Base-by-base conservation (phyloP, 2,113 vertebrate genomes). In the Leptocoma aspasia region DNA sequence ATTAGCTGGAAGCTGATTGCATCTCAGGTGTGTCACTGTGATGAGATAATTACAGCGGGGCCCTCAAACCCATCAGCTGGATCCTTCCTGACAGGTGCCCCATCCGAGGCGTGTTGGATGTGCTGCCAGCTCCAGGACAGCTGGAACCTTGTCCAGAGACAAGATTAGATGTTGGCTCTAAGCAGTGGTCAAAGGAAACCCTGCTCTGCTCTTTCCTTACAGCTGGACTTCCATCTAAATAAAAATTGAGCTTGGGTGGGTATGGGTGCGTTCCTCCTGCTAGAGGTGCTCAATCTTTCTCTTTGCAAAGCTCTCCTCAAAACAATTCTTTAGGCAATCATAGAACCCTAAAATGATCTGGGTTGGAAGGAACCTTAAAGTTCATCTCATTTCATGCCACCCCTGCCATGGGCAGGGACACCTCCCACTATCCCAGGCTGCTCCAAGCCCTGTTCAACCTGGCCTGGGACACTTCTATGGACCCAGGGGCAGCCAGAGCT, bases 71-170 rank as follows among this genome's bases (percentile, higher is more conserved):
- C 76, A 28, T 59, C 61, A 41, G 13, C 28, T 45, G 83, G 24
- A 59, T 71, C 47, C 61, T 88, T 59, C 80, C 63, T 68, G 83
- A 9, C 54, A 56, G 73, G 8, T 39, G 23, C 6, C 37, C 15
- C 14, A 7, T 50, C 61, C 0, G 0, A 75, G 60, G 9, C 0
- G 0, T 8, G 35, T 5, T 28, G 65, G 44, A 14, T 41, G 44
- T 41, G n/a, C n/a, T 68, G 30, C 56, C 0, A 1, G 44, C 83
- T 76, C 63, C 75, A 50, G 64, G 63, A 44, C 9, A 47, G 50
- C 39, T 69, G 50, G 66, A 73, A 41, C 10, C 39, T 75, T 39
- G 13, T 59, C 31, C 23, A 37, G 66, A 33, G 41, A 11, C 0
- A 2, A 12, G 22, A 20, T 79, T 7, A 33, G 47, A 3, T 56